Conservation (phyloP, 1,140 invertebrate genomes). For the Diuraphis noxia region DNA sequence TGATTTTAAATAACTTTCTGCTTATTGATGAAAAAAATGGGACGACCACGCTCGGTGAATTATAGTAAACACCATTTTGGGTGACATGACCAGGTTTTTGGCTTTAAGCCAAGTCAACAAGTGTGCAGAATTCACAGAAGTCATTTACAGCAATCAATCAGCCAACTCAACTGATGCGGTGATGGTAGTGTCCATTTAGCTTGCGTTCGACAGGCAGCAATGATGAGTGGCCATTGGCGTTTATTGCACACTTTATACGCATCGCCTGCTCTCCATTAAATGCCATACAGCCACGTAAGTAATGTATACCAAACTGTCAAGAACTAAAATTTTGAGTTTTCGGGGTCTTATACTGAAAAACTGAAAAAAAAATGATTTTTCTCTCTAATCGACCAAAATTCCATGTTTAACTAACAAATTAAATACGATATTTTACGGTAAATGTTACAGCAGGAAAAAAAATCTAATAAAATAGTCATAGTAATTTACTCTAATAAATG, state of each 20-base stretch:
- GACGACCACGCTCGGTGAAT: neutral
- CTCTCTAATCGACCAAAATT: neutral
- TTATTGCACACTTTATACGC: neutral
- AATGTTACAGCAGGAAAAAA: neutral
- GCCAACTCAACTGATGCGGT: neutral
- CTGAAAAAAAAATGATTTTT: neutral
- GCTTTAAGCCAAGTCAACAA: neutral
- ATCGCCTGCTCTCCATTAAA: neutral
- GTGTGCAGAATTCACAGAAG: neutral
- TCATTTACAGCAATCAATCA: conserved; percentile 3
- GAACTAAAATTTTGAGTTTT: neutral
- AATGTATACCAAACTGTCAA: neutral
- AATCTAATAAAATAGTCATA: neutral
- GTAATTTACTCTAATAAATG: neutral
- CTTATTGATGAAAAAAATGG: neutral
- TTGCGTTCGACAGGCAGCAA: neutral
- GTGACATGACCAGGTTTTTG: neutral
- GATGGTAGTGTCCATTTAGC: neutral
- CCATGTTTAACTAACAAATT: neutral
- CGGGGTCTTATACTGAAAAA: neutral
- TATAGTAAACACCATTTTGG: neutral
- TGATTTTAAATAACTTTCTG: neutral
- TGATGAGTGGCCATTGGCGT: neutral
- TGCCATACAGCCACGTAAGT: neutral
- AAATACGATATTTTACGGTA: neutral